Conservation (phyloP, 1,140 invertebrate species). For the Zaprionus taronus region DNA sequence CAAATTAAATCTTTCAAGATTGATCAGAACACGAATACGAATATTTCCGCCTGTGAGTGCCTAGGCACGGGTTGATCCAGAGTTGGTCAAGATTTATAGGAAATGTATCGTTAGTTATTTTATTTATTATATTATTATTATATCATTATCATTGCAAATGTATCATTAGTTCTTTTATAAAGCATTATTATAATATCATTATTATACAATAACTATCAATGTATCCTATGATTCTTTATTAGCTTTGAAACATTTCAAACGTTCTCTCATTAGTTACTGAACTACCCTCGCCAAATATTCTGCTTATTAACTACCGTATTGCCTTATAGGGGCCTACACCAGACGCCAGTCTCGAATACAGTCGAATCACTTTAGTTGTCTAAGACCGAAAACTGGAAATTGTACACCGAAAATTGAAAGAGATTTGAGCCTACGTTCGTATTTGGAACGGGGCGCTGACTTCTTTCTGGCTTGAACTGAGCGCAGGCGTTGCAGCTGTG, state of each 20-base stretch:
- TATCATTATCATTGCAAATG: too few relatives aligned
- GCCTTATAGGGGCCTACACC: slow-evolving; percentile 52
- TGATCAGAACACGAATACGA: slow-evolving; percentile 39
- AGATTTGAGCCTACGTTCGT: slow-evolving; percentile 50
- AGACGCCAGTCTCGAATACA: slow-evolving; percentile 45
- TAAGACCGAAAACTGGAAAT: slow-evolving; percentile 4
- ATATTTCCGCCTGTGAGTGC: slow-evolving; percentile 11
- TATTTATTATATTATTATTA: neutral
- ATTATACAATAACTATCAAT: neutral
- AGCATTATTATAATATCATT: too few relatives aligned
- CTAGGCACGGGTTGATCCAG: neutral
- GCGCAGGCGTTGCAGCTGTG: slow-evolving; percentile 70
- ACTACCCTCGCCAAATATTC: slow-evolving; percentile 38
- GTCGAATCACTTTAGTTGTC: slow-evolving; percentile 53
- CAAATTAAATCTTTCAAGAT: slow-evolving; percentile 36
- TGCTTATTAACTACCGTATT: slow-evolving; percentile 59
- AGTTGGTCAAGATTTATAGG: neutral
- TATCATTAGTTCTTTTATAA: too few relatives aligned
- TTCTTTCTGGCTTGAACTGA: slow-evolving; percentile 58
- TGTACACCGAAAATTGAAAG: slow-evolving; percentile 41
- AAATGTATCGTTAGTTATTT: neutral
- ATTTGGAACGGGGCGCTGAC: slow-evolving; percentile 43
- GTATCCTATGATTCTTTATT: neutral
- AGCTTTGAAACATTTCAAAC: neutral
- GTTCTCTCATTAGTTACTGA: neutral